A percentile compares a stretch with the other conserved stretches of the same genome.
These are phyloP conservation scores for Petrocephalus sullivani DNA, from an alignment of 2,797 vertebrate species.

Conservation along the genomic window DNA sequence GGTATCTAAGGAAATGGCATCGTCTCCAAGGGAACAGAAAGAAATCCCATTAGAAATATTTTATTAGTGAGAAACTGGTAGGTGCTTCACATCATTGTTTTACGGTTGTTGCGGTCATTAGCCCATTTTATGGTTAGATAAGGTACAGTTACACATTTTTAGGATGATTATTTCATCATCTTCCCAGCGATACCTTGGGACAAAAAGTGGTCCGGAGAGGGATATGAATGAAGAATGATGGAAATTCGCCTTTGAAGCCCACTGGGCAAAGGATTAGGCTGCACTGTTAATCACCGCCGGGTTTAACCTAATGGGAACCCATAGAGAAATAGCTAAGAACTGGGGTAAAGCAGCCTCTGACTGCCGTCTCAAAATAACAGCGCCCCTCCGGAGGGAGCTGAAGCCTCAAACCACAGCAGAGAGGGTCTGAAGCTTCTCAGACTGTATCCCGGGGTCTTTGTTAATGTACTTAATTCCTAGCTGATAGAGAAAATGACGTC, in stretches of 20 bases:
- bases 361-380: neutral
- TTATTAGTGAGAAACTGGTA: neutral
- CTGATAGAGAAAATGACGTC: neutral
- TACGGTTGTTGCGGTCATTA: neutral
- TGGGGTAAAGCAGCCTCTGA: neutral
- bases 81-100: neutral
- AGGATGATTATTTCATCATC: neutral
- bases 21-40: neutral
- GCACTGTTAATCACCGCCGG: neutral
- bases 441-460: neutral
- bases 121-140: neutral
- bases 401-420: neutral
- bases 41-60: neutral
- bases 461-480: neutral
- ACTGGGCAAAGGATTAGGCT: neutral
- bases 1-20: neutral
- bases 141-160: neutral
- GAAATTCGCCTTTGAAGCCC: neutral
- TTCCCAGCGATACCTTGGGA: neutral
- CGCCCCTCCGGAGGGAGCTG: neutral
- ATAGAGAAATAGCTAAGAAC: neutral
- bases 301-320: neutral
- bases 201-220: neutral
- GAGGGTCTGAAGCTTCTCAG: neutral
- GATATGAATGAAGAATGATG: neutral